Percentiles rank a stretch among this genome's conserved stretches.
phyloP scores from a whole-genome alignment of 2,888 invertebrate species.

The Mesorhabditis belari region DNA sequence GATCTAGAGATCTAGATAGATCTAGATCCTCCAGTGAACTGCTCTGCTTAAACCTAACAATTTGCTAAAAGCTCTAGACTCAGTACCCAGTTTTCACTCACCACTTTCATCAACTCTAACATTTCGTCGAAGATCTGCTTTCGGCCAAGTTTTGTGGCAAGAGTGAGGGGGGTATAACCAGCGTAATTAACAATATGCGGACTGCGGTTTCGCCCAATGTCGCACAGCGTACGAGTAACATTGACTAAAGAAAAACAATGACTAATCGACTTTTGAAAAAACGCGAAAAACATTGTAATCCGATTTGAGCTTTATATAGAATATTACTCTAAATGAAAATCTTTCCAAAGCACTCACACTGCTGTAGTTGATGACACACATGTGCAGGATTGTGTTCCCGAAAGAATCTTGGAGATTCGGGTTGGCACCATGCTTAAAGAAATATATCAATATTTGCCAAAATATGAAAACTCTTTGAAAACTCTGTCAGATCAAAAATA shows the following conservation, averaged over 20 bases:
- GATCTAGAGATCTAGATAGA: too few species aligned
- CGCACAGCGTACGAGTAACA: constrained; percentile 89
- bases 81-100: constrained; percentile 20
- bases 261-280: neutral
- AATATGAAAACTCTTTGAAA: neutral
- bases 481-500: too few species aligned
- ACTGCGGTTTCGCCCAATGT: constrained; percentile 80
- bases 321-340: too few species aligned
- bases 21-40: too few species aligned
- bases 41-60: too few species aligned
- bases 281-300: neutral
- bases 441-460: too few species aligned
- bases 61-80: neutral
- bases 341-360: too few species aligned
- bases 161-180: constrained; percentile 85
- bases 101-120: constrained; percentile 72
- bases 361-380: constrained; percentile 97
- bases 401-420: constrained; percentile 90
- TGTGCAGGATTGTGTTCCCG: constrained; percentile 97
- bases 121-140: constrained; percentile 95
- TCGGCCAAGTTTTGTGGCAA: constrained; percentile 90
- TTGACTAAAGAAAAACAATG: constrained; percentile 22
- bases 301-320: neutral
- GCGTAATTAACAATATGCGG: constrained; percentile 81
- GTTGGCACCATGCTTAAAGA: constrained; percentile 77